Evolutionary conservation across 2,113 vertebrate genomes (phyloP).

Genomic region (Drymodes brunneopygia): DNA sequence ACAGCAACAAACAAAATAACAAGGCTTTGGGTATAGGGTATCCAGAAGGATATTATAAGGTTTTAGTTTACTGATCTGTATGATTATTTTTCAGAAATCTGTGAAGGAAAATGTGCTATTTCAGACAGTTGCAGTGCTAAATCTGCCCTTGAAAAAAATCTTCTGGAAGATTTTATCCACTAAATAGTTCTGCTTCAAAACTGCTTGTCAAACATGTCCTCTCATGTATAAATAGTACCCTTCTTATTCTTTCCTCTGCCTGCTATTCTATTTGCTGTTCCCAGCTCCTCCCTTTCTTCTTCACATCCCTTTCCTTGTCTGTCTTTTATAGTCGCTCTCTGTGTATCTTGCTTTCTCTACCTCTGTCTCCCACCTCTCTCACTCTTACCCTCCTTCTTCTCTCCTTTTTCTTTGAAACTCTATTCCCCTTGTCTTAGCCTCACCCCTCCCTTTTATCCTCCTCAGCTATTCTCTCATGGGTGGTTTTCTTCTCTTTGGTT

Average conservation of each 20-base stretch:
- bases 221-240: slow-evolving; percentile 5
- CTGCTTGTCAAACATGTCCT: neutral
- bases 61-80: neutral
- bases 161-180: slow-evolving; percentile 1
- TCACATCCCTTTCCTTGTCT: neutral
- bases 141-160: neutral
- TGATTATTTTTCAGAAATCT: neutral
- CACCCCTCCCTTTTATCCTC: slow-evolving; percentile 30
- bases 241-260: neutral
- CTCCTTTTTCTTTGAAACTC: slow-evolving; percentile 24
- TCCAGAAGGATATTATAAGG: neutral
- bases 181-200: slow-evolving; percentile 25
- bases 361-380: neutral
- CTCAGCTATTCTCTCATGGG: slow-evolving; percentile 29
- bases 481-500: slow-evolving; percentile 54
- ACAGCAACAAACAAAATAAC: neutral
- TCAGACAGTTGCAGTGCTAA: neutral
- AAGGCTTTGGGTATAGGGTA: neutral
- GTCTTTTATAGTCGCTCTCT: neutral
- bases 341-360: neutral
- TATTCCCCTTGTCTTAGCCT: slow-evolving; percentile 22
- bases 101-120: neutral
- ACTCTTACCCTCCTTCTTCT: slow-evolving; percentile 11
- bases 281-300: neutral
- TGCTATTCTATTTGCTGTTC: neutral